phyloP scores from a whole-genome alignment of 1,140 invertebrate genomes.

The Hydropsyche tenuis region DNA sequence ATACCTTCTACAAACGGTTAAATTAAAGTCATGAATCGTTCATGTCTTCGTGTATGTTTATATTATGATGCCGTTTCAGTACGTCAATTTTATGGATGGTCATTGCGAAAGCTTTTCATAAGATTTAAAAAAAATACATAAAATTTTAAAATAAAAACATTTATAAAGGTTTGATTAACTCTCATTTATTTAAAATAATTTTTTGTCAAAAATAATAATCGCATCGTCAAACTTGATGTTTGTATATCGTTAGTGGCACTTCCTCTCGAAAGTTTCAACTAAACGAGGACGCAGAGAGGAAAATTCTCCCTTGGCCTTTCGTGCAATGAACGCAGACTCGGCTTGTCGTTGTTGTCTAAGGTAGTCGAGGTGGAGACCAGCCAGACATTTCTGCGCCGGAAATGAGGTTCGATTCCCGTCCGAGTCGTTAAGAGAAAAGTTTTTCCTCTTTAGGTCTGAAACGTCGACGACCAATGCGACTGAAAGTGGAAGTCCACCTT shows the following conservation, averaged over 20 bases:
- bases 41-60: no score
- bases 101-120: no score
- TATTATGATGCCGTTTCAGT: no score
- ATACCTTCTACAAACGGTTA: no score
- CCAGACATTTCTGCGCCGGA: constrained; percentile 30
- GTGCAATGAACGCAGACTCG: no score
- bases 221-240: background rate
- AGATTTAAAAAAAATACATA: no score
- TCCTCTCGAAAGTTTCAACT: constrained; percentile 2
- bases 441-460: constrained; percentile 28
- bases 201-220: no score
- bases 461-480: constrained; percentile 26
- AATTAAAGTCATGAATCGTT: background rate
- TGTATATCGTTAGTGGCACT: constrained; percentile 12
- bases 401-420: constrained; percentile 37
- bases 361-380: background rate
- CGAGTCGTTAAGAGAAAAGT: constrained; percentile 32
- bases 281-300: background rate
- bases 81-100: no score
- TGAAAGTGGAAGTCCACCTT: constrained; percentile 9
- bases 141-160: no score
- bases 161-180: no score
- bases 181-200: no score
- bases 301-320: background rate
- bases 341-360: no score